Evolutionary conservation across 1,140 invertebrate species (phyloP).

Genomic region (Drosophila subpulchrella): DNA sequence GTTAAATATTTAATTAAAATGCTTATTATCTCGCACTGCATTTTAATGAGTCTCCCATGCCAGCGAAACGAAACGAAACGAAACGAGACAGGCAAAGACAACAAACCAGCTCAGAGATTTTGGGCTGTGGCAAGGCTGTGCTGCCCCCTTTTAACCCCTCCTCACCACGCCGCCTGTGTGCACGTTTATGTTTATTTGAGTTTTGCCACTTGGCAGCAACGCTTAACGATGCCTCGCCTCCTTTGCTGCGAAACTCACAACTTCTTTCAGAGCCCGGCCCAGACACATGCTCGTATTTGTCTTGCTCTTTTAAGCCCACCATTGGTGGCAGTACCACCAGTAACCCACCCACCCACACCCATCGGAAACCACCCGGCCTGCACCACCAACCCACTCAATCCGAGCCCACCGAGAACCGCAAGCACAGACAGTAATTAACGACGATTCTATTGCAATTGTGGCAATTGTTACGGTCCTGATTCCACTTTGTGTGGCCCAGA

Average conservation of each 20-base stretch:
- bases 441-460: conserved; percentile 84
- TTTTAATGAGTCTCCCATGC: conserved; percentile 83
- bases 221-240: conserved; percentile 70
- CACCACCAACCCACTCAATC: conserved; percentile 31
- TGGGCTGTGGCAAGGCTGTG: conserved; percentile 51
- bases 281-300: conserved; percentile 70
- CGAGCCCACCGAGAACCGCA: conserved; percentile 55
- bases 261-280: conserved; percentile 45
- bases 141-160: neutral
- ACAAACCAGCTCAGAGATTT: conserved; percentile 78
- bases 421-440: conserved; percentile 84
- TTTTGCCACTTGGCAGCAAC: conserved; percentile 81
- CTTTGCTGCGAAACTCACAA: conserved; percentile 29
- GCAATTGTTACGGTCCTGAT: conserved; percentile 84
- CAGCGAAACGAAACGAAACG: conserved; percentile 6
- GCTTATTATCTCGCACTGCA: conserved; percentile 84
- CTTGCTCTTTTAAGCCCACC: conserved; percentile 78
- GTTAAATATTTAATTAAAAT: conserved; percentile 85
- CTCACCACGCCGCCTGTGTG: conserved; percentile 26
- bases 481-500: conserved; percentile 24
- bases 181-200: conserved; percentile 82
- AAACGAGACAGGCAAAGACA: conserved; percentile 58
- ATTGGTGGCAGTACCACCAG: conserved; percentile 9
- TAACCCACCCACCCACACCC: conserved; percentile 6
- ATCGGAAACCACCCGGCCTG: neutral